Conservation (phyloP, 2,888 invertebrate genomes). For the Watsonalla cultraria region DNA sequence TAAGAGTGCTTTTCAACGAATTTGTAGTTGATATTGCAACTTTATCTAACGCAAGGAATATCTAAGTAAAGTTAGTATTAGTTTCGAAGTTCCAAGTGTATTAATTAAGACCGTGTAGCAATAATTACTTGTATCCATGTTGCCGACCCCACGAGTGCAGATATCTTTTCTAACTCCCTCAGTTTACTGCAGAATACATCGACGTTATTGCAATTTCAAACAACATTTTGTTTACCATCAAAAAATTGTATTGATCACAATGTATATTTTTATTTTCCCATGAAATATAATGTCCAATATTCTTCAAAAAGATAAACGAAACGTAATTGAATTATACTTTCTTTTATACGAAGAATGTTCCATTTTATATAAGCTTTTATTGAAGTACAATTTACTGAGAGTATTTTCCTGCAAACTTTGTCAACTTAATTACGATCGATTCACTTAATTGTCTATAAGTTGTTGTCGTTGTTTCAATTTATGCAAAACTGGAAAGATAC, state of each 20-base stretch:
- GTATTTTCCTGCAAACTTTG: too few species aligned
- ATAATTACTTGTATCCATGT: conserved; percentile 17
- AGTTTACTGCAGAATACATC: background rate
- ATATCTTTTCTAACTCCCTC: background rate
- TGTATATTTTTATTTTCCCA: too few species aligned
- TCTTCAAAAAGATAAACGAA: too few species aligned
- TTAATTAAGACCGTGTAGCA: conserved; percentile 14
- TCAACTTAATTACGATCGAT: background rate
- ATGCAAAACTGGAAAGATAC: background rate
- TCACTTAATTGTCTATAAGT: background rate
- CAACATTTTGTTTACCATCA: too few species aligned
- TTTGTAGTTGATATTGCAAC: too few species aligned
- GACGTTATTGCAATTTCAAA: too few species aligned
- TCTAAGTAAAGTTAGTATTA: background rate
- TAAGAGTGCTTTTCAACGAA: too few species aligned
- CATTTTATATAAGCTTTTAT: background rate
- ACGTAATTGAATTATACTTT: conserved; percentile 1
- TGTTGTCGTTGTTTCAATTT: background rate
- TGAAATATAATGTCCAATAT: too few species aligned
- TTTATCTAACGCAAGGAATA: too few species aligned
- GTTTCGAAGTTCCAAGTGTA: conserved; percentile 9
- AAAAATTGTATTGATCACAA: too few species aligned
- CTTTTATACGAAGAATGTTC: background rate
- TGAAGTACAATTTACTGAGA: background rate
- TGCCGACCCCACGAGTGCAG: conserved; percentile 3